Evolutionary conservation across 2,113 vertebrate genomes (phyloP).

Genomic region (Tachuris rubrigastra): DNA sequence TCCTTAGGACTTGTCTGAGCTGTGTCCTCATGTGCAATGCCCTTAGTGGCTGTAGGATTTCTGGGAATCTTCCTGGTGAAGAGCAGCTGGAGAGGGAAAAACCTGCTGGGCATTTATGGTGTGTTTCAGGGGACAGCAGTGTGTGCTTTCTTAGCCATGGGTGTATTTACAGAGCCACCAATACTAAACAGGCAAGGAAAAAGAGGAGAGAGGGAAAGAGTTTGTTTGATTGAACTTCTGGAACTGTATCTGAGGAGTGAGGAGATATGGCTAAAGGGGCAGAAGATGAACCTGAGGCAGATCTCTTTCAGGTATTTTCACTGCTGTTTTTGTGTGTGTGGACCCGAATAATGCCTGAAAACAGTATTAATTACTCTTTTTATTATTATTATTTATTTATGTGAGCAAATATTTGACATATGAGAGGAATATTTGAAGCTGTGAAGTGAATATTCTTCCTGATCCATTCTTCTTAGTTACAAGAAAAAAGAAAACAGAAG

Average conservation of each 20-base stretch:
- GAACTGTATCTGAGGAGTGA: background rate
- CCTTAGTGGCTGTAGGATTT: background rate
- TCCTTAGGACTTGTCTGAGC: background rate
- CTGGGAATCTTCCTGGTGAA: background rate
- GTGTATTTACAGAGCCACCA: background rate
- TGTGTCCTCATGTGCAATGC: background rate
- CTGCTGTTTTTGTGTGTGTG: background rate
- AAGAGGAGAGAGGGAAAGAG: background rate
- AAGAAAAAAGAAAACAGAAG: background rate
- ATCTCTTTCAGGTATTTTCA: background rate
- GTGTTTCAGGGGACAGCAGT: background rate
- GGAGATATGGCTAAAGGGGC: background rate
- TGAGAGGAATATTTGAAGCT: background rate
- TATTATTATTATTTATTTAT: background rate
- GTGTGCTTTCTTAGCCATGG: background rate
- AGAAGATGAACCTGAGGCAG: background rate
- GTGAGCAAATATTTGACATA: background rate
- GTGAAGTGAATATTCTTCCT: background rate
- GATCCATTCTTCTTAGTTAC: background rate
- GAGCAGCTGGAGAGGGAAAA: background rate
- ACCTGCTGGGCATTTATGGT: background rate
- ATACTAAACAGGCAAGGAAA: background rate
- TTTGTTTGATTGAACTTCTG: background rate
- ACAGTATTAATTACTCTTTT: background rate
- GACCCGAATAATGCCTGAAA: background rate